Base-by-base conservation (phyloP, 1,140 invertebrate genomes). In the Panulirus ornatus region DNA sequence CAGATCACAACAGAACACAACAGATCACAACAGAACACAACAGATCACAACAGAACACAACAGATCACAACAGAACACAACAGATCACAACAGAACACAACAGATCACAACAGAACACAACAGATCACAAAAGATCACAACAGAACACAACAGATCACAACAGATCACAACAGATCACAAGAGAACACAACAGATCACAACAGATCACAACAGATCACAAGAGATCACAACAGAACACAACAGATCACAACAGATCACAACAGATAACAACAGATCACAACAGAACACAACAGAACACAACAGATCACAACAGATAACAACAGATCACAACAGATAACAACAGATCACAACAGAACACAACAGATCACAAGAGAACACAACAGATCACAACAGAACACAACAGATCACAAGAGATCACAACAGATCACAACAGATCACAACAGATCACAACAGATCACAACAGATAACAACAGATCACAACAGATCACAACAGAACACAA, bases 281-380 rank as follows among this genome's bases (percentile, higher is more conserved):
- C 58, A 63, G 58, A 63, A 22, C 22, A 63, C 58, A 63, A n/a
- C 58, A 63, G 58, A 63, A 22, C 58, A 63, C 58, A n/a, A n/a
- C 22, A 27, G 58, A 63, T 27, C 58, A 63, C 58, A 63, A 9
- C 58, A 63, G 58, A 63, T 27, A 1, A 63, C 58, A n/a, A 2
- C 22, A 27, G 58, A n/a, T 27, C 71, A 40, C 58, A 63, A n/a
- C 22, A 27, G 51, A 54, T 19, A 5, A 54, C 51, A 54, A 11
- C 70, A 71, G 30, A 38, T 27, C 11, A 71, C 70, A 38, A 19
- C 58, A 27, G 58, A 27, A 22, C 58, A 63, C n/a, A 63, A 9
- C n/a, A 63, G 58, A 63, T 27, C 58, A 63, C 58, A 63, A 9
- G 22, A 63, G 58, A 66, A 22, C 58, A 66, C 58, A 27, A 27